Conservation (phyloP, 35 echinoderm and acorn worm species). For the Chiridota heheva region DNA sequence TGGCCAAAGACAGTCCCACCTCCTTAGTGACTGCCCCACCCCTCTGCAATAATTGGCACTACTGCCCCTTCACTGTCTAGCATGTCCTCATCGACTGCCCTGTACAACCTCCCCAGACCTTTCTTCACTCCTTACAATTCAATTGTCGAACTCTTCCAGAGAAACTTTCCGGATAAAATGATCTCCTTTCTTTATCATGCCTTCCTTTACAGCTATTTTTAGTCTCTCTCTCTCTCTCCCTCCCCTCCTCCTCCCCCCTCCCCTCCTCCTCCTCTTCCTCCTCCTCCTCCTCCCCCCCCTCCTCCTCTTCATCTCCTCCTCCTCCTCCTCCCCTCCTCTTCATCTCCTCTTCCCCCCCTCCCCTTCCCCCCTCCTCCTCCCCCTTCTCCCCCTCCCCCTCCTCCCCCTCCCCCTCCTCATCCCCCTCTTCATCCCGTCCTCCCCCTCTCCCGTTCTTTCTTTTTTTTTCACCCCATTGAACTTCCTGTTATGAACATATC, state of each 20-base stretch:
- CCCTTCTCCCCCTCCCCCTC: background rate
- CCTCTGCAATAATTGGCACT: no score
- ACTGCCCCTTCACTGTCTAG: no score
- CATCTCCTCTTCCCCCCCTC: background rate
- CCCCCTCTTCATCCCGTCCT: slow-evolving; percentile 1
- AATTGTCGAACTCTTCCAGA: no score
- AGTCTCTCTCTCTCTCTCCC: background rate
- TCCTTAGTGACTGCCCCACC: no score
- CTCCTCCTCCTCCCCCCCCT: slow-evolving; percentile 5
- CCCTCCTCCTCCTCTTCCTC: slow-evolving; percentile 5
- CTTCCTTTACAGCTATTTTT: no score
- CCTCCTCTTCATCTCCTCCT: background rate
- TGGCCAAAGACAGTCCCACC: no score
- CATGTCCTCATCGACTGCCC: no score
- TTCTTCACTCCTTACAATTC: no score
- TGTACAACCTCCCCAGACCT: no score
- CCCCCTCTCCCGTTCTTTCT: slow-evolving; percentile 2
- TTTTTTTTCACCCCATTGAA: background rate
- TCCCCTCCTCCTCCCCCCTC: background rate
- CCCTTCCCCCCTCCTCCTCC: background rate
- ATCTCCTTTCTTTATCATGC: no score
- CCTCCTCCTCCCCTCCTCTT: background rate
- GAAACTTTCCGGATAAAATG: no score
- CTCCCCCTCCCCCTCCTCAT: background rate
- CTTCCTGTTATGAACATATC: no score